phyloP scores from a whole-genome alignment of 2,888 invertebrate species.

The Teleiodes luculella region DNA sequence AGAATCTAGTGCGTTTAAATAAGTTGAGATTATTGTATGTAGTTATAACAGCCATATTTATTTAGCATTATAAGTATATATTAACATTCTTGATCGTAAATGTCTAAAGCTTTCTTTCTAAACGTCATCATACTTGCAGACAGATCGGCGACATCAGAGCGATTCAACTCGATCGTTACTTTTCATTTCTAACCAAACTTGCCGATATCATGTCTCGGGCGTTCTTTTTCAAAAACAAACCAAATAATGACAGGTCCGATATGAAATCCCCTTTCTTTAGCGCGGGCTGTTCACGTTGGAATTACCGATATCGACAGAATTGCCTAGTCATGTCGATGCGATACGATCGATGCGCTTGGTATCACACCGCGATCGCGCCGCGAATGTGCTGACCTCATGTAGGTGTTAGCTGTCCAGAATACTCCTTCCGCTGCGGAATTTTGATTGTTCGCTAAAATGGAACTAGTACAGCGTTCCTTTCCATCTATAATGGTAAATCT shows the following conservation, averaged over 20 bases:
- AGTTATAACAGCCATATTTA: too few relatives aligned
- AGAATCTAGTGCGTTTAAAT: too few relatives aligned
- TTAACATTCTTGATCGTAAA: not conserved
- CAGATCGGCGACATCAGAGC: constrained; percentile 1
- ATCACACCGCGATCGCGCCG: constrained; percentile 73
- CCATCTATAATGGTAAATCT: not conserved
- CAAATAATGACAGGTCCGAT: constrained; percentile 53
- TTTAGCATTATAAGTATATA: not conserved
- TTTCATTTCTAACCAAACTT: constrained; percentile 15
- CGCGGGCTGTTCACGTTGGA: constrained; percentile 63
- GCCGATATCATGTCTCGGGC: constrained; percentile 36
- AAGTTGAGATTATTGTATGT: too few relatives aligned
- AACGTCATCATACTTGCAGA: not conserved
- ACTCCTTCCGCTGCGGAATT: constrained; percentile 49
- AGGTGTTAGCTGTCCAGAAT: constrained; percentile 62
- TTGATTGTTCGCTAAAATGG: constrained; percentile 39
- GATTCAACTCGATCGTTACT: not conserved
- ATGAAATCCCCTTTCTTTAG: constrained; percentile 56
- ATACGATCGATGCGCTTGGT: constrained; percentile 72
- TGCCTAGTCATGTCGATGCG: constrained; percentile 61
- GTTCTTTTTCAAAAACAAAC: constrained; percentile 43
- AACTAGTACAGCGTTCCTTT: constrained; percentile 17
- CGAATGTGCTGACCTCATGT: constrained; percentile 69
- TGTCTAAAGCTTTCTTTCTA: not conserved
- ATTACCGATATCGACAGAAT: constrained; percentile 67